phyloP scores from a whole-genome alignment of 2,797 vertebrate species.

The Eleutherodactylus coqui region DNA sequence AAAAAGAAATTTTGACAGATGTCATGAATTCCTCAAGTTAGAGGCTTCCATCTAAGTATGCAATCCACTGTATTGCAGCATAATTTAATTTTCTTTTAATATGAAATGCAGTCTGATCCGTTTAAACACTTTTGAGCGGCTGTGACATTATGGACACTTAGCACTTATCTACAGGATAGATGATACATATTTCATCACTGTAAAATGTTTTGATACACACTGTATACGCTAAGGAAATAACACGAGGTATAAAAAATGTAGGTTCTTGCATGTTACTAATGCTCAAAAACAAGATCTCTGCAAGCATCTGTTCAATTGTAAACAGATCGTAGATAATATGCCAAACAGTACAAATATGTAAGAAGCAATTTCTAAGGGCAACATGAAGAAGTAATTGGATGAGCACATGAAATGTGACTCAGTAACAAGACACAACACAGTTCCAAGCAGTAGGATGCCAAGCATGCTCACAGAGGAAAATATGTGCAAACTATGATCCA shows the following conservation, averaged over 20 bases:
- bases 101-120: too few relatives aligned
- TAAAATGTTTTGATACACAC: background rate
- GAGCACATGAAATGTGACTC: conserved; percentile 7
- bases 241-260: background rate
- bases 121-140: too few relatives aligned
- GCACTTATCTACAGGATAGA: too few relatives aligned
- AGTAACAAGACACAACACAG: conserved; percentile 14
- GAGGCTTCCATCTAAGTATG: too few relatives aligned
- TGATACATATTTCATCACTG: too few relatives aligned
- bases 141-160: too few relatives aligned
- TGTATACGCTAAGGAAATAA: background rate
- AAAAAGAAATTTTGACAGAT: too few relatives aligned
- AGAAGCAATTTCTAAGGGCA: background rate
- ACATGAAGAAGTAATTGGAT: conserved; percentile 13
- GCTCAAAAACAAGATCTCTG: background rate
- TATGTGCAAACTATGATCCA: background rate
- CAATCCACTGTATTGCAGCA: too few relatives aligned
- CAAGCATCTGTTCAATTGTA: conserved; percentile 13
- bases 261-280: background rate
- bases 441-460: background rate
- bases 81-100: too few relatives aligned
- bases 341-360: conserved; percentile 18
- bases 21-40: too few relatives aligned
- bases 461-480: background rate
- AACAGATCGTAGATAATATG: background rate